Evolutionary conservation across 2,797 vertebrate species (phyloP).

Genomic region (Sebastes iracundus): DNA sequence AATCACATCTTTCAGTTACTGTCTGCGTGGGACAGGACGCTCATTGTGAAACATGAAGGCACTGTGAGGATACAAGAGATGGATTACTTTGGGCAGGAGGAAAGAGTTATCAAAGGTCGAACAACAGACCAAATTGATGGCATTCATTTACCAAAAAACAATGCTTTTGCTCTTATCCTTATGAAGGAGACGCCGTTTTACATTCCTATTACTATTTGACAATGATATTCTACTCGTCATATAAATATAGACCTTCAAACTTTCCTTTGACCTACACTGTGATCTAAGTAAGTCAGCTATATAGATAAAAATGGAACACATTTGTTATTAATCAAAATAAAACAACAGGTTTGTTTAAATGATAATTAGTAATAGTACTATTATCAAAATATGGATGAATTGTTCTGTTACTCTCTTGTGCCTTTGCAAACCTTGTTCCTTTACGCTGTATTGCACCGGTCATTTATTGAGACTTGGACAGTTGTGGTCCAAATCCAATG

Average conservation of each 20-base stretch:
- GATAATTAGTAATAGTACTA: neutral
- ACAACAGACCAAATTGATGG: neutral
- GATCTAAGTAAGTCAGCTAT: neutral
- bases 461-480: conserved; percentile 27
- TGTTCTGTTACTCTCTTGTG: neutral
- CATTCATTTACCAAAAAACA: neutral
- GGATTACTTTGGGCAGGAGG: neutral
- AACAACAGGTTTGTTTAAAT: neutral
- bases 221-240: neutral
- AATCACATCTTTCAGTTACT: conserved; percentile 4
- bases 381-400: neutral
- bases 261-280: neutral
- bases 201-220: neutral
- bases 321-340: neutral
- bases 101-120: neutral
- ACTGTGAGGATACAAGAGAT: neutral
- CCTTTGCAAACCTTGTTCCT: conserved; percentile 5
- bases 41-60: conserved; percentile 6
- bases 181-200: neutral
- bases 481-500: conserved; percentile 39
- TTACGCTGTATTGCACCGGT: neutral
- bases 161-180: neutral
- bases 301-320: neutral
- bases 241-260: neutral
- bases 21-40: too few relatives aligned